Evolutionary conservation across 2,797 vertebrate genomes (phyloP), one percentile per base, ranked within the genome.

Genomic region (Chelonia mydas): DNA sequence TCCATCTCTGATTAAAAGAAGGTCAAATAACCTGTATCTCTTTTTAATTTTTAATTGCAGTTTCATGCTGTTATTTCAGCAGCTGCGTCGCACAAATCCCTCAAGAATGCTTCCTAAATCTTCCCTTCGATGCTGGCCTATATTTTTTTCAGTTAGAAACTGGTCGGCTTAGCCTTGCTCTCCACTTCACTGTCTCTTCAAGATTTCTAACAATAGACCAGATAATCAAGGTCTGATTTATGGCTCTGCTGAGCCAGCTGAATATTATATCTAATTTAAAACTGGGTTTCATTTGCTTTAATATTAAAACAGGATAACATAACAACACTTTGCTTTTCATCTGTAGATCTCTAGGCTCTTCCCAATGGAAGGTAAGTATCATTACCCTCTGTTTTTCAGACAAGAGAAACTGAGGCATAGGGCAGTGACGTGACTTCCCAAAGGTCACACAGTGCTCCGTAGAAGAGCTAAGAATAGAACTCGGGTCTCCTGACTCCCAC

Each of bases 21-120:
- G 97, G 96, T 97, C 96, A 97, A 96, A 96, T 89, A 94, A 88
- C 92, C 92, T 50, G 31, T 94, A 88, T 95, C 89, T 94, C 86
- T 91, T 89, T 94, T 96, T 86, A 96, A 95, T 95, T 97, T 96
- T 96, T 97, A 97, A 97, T 95, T 2, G 17, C 94, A 90, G 93
- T 96, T 97, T 97, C 96, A 95, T 74, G 92, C 94, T 96, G 94
- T 95, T 97, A 95, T 96, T 97, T 95, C 97, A 97, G 97, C 93
- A 92, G 95, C 96, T 92, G 92, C 10, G 50, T 51, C 90, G 94
- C 77, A 88, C 74, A 90, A 94, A 95, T 95, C 96, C 87, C 94
- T 53, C 76, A 47, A 93, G 95, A 94, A 76, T 87, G 90, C 88
- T 97, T 96, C 86, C 95, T 93, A 87, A 93, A 96, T 95, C 88